A percentile compares a stretch with the other conserved stretches of the same genome.
Conservation (phyloP, 2,113 vertebrate genomes). For the Lontra canadensis region DNA sequence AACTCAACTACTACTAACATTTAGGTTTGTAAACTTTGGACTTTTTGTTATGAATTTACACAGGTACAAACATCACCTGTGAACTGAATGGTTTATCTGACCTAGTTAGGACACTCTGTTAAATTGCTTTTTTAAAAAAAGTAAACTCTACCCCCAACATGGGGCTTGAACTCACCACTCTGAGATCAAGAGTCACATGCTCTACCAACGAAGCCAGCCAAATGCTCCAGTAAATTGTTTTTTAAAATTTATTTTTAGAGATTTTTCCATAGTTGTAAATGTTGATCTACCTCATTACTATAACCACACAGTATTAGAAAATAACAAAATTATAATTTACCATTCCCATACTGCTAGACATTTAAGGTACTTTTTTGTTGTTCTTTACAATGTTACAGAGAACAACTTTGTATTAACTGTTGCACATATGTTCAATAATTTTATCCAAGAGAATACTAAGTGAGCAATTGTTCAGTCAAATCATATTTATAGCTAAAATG, state of each 20-base stretch:
- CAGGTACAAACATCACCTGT: neutral
- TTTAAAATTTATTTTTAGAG: constrained; percentile 9
- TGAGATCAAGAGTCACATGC: neutral
- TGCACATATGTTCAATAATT: neutral
- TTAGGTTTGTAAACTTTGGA: neutral
- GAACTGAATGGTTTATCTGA: neutral
- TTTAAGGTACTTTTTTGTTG: neutral
- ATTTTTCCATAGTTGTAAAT: neutral
- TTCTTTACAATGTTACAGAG: neutral
- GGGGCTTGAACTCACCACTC: neutral
- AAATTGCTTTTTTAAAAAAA: neutral
- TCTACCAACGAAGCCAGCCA: neutral
- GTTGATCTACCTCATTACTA: neutral
- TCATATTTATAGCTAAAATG: neutral
- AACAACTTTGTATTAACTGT: neutral
- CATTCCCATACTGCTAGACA: neutral
- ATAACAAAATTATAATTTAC: constrained; percentile 10
- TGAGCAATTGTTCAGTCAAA: neutral
- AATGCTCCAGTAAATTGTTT: neutral
- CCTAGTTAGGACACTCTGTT: neutral
- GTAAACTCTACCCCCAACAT: neutral
- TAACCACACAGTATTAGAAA: constrained; percentile 10
- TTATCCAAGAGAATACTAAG: neutral
- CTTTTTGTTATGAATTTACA: neutral
- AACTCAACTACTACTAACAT: neutral